Evolutionary conservation across 2,113 vertebrate genomes (phyloP), one percentile per base, ranked within the genome.

Genomic region (Pao palembangensis): DNA sequence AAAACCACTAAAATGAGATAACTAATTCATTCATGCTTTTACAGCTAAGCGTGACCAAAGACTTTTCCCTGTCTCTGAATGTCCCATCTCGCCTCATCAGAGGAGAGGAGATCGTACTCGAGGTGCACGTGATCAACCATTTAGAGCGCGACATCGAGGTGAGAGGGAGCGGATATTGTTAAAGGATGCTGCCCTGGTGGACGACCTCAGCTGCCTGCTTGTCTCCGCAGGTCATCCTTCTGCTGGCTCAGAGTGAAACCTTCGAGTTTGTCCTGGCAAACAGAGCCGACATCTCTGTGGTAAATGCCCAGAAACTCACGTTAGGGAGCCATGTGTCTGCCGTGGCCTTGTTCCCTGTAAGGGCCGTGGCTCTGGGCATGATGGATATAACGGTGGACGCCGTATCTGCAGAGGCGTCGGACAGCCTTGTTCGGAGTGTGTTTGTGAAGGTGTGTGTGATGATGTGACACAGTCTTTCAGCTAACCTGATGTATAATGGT

Each of bases 61-160:
- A 92, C 41, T 93, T 96, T 77, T 94, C 94, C 64, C 25, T 95
- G 85, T 92, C 85, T 75, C 72, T 95, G 68, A 89, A 91, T 61
- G 91, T 93, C 61, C 95, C 95, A 0, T 88, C 89, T 66, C 86
- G 85, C 2, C 65, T 97, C 38, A 75, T 92, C 78, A 92, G 91
- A 88, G 93, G 93, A 71, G 94, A 98, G 81, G 88, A 93, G 67
- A 90, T 96, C 67, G 82, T 94, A 72, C 79, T 95, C 78, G 92
- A 96, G 90, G 86, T 93, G 64, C 91, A 88, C 38, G 56, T 96
- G 78, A 91, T 93, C 82, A 97, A 93, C 89, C 93, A 95, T 82
- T 87, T 94, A 71, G 87, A 92, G 63, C 72, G 90, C 31, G 75
- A 83, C 23, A 73, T 79, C 11, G 82, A 94, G 92, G 95, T 96